Evolutionary conservation across 2,797 vertebrate genomes (phyloP).

Genomic region (Choloepus didactylus): DNA sequence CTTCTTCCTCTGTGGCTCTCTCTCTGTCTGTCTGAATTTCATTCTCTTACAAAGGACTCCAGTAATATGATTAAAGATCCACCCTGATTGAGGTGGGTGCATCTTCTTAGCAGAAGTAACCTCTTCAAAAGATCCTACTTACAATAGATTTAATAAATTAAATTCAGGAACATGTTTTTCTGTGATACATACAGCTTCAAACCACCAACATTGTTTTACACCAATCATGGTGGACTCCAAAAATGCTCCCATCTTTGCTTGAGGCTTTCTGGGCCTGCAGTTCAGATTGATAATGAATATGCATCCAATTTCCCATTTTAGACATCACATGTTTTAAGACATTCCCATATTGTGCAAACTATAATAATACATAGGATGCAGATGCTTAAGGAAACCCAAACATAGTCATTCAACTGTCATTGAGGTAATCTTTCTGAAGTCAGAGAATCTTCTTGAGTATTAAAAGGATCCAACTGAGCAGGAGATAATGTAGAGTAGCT

Average conservation of each 20-base stretch:
- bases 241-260: slow-evolving; percentile 97
- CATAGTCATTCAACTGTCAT: slow-evolving; percentile 98
- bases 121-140: not conserved
- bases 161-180: no score
- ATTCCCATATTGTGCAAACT: slow-evolving; percentile 98
- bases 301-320: slow-evolving; percentile 99
- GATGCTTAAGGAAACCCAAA: slow-evolving; percentile 99
- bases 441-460: slow-evolving; percentile 96
- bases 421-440: slow-evolving; percentile 96
- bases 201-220: slow-evolving; percentile 93
- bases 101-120: no score
- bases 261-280: slow-evolving; percentile 97
- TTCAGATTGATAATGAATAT: slow-evolving; percentile 96
- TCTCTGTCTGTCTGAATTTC: no score
- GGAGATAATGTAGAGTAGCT: slow-evolving; percentile 89
- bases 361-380: slow-evolving; percentile 97
- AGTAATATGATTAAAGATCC: no score
- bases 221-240: slow-evolving; percentile 98
- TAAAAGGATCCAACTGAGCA: slow-evolving; percentile 97
- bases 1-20: no score
- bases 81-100: no score
- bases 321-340: slow-evolving; percentile 98
- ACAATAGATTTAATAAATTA: slow-evolving; percentile 81
- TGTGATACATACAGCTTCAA: no score
- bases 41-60: no score